Conservation (phyloP, 92 coral and sea anemone species). For the Porites lobata region DNA sequence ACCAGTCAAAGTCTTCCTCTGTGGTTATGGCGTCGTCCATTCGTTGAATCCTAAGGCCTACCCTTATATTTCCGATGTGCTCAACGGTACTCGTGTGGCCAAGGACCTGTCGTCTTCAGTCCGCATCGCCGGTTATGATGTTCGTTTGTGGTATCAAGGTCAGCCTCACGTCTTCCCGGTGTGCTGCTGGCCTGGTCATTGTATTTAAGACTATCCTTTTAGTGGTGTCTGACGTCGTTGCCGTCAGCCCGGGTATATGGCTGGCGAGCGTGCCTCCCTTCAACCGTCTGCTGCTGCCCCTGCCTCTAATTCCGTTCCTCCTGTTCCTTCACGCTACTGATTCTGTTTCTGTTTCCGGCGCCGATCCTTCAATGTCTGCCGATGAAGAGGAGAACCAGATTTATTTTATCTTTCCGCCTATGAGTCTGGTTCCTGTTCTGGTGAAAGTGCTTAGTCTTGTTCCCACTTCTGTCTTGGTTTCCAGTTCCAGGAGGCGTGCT, state of each 20-base stretch:
- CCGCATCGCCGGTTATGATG: background rate
- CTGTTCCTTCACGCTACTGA: too few species aligned
- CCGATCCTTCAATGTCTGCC: background rate
- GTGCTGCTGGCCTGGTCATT: background rate
- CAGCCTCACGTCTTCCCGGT: background rate
- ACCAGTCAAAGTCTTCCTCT: background rate
- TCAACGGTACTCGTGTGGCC: background rate
- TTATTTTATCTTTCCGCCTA: too few species aligned
- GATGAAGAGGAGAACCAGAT: too few species aligned
- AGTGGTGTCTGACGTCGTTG: conserved; percentile 17
- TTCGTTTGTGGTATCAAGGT: background rate
- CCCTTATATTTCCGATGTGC: background rate
- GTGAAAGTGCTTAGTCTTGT: too few species aligned
- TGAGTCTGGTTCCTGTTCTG: too few species aligned
- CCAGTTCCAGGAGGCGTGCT: too few species aligned
- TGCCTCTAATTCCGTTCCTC: too few species aligned
- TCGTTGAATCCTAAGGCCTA: background rate
- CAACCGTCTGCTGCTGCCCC: too few species aligned
- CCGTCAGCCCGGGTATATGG: conserved; percentile 3
- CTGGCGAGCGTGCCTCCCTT: background rate
- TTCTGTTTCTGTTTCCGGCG: background rate
- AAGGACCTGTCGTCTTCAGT: background rate
- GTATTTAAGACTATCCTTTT: background rate
- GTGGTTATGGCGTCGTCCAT: background rate
- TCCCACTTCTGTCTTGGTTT: too few species aligned